Evolutionary conservation across 92 coral and sea anemone species (phyloP), one percentile per base, ranked within the genome.

Genomic region (Heliopora coerulea): DNA sequence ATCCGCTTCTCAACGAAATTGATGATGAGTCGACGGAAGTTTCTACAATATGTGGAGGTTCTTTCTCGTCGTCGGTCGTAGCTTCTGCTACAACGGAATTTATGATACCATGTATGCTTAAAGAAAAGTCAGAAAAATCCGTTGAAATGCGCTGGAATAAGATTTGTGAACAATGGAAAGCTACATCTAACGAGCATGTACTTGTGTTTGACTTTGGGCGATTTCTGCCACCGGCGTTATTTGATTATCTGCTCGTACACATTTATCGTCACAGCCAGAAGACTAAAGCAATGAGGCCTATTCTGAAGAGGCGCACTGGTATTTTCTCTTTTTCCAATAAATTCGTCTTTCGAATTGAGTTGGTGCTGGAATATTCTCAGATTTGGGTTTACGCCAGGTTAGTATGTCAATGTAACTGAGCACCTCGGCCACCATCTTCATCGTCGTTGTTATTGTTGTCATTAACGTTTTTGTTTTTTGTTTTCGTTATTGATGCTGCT

Each of bases 151-250:
- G 68, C 58, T 85, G 92, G 89, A 14, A 68, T 18, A 79, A 34
- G 46, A 67, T 31, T 17, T 82, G 89, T 31, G 3, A 56, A 56
- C 13, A 23, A 23, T 23, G 31, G 31, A 14, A 29, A 28, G 54
- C 42, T 18, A 58, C 65, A 20, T 83, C 87, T 21, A 78, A 62
- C 7, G 89, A 88, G 31, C 70, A 82, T 26, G 62, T 81, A 8
- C 33, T 88, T 25, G 59, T 88, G 17, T 88, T 82, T 57, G 92
- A 85, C 58, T 88, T 88, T 40, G 83, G 67, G 30, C 61, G 79
- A 0, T 88, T 85, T 54, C 92, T 82, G 9, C 92, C 92, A 3
- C 83, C 92, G 0, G 85, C 89, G 0, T 81, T 88, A 11, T 88
- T 88, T 49, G 61, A 76, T 3, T 82, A 78, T 58, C 78, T 88